Conservation (phyloP, 2,797 vertebrate species). For the Coregonus suidteri region DNA sequence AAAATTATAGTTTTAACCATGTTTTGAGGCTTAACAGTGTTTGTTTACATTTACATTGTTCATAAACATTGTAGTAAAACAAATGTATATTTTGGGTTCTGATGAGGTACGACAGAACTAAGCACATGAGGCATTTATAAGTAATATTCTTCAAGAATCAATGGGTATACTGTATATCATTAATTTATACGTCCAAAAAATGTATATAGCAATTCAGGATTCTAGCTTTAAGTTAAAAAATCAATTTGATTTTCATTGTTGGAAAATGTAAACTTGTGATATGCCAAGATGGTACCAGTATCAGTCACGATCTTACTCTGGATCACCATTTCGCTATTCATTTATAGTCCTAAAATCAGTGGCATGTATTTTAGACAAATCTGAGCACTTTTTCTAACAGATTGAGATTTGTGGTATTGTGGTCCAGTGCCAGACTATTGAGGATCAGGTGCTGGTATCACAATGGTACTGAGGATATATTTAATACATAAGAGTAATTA, state of each 20-base stretch:
- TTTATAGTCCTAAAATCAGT: conserved; percentile 1
- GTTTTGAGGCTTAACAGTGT: too few species aligned
- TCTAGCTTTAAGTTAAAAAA: neutral
- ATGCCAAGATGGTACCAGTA: neutral
- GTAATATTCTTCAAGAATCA: too few species aligned
- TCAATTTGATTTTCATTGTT: neutral
- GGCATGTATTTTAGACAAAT: neutral
- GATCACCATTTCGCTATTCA: neutral
- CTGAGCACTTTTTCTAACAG: neutral
- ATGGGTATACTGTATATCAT: too few species aligned
- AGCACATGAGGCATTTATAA: too few species aligned
- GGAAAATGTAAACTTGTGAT: neutral
- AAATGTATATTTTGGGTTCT: too few species aligned
- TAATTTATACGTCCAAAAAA: too few species aligned
- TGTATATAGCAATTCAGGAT: too few species aligned
- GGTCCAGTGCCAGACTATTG: neutral
- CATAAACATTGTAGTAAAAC: too few species aligned
- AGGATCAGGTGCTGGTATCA: conserved; percentile 41
- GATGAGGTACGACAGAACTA: too few species aligned
- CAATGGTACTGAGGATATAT: conserved; percentile 50
- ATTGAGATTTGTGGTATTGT: neutral
- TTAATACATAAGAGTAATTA: conserved; percentile 67
- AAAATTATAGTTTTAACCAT: too few species aligned
- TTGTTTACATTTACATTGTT: too few species aligned
- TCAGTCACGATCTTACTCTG: neutral